Conservation (phyloP, 2,797 vertebrate species). For the Peromyscus attwateri region DNA sequence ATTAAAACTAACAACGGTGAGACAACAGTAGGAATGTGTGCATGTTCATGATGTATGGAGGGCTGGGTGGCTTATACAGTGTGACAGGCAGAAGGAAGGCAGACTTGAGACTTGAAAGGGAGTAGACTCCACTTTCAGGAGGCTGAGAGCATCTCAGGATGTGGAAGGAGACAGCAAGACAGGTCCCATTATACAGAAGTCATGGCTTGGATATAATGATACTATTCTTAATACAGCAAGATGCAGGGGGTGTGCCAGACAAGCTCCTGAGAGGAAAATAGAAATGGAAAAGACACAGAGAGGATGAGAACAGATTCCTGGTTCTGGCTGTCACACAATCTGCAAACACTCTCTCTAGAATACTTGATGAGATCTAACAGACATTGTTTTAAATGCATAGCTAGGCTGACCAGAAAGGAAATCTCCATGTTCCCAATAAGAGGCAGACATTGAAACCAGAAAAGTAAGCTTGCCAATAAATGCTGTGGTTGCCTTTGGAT, state of each 20-base stretch:
- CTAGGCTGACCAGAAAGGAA: not conserved
- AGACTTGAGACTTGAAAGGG: not conserved
- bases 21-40: not conserved
- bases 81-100: not conserved
- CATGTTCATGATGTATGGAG: not conserved
- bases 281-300: not conserved
- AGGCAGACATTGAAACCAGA: constrained; percentile 1
- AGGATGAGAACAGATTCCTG: not conserved
- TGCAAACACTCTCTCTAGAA: not conserved
- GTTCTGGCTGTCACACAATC: not conserved
- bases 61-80: fast-evolving
- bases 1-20: not conserved
- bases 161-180: not conserved
- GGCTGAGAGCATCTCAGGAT: not conserved
- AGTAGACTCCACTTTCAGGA: not conserved
- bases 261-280: not conserved
- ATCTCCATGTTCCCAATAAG: not conserved
- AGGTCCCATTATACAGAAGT: not conserved
- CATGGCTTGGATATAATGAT: not conserved
- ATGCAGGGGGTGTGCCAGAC: not conserved
- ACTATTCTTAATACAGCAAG: not conserved
- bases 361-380: not conserved
- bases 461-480: not conserved
- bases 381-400: not conserved
- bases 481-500: not conserved